A percentile compares a stretch with the other conserved stretches of the same genome.
These are phyloP conservation scores for Podarcis lilfordi DNA, from an alignment of 2,797 vertebrate species.

Conservation along the genomic window DNA sequence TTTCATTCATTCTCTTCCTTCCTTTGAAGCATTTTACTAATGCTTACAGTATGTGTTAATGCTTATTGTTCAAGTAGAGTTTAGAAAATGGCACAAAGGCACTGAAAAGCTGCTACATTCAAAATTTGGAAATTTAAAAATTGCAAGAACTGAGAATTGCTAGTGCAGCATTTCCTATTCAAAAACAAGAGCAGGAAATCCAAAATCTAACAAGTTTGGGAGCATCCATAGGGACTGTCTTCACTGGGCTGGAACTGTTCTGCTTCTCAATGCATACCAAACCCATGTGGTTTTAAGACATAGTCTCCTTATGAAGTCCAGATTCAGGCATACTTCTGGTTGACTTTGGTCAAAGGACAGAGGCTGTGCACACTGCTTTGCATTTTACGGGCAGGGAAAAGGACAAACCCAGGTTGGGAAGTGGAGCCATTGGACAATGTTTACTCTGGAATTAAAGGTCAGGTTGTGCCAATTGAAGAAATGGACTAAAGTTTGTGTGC, in stretches of 20 bases:
- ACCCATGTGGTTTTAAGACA: neutral
- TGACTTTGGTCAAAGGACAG: conserved; percentile 10
- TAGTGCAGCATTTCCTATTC: neutral
- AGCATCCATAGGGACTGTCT: too few species aligned
- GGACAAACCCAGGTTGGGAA: neutral
- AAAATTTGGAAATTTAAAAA: neutral
- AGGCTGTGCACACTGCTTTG: neutral
- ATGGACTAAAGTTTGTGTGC: neutral
- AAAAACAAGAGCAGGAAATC: neutral
- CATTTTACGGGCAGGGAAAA: neutral
- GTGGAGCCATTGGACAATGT: neutral
- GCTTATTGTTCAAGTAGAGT: too few species aligned
- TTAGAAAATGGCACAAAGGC: too few species aligned
- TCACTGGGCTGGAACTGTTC: neutral
- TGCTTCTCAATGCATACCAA: neutral
- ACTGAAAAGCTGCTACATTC: neutral
- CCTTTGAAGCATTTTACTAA: too few species aligned
- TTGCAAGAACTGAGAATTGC: neutral
- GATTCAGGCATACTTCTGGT: conserved; percentile 6
- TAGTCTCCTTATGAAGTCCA: neutral
- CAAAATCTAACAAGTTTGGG: neutral
- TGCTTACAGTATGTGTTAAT: too few species aligned
- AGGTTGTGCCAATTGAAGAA: neutral
- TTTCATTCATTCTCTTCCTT: too few species aligned
- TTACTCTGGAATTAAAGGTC: conserved; percentile 17